Evolutionary conservation across 1,140 invertebrate genomes (phyloP).

Genomic region (Zophobas atratus): DNA sequence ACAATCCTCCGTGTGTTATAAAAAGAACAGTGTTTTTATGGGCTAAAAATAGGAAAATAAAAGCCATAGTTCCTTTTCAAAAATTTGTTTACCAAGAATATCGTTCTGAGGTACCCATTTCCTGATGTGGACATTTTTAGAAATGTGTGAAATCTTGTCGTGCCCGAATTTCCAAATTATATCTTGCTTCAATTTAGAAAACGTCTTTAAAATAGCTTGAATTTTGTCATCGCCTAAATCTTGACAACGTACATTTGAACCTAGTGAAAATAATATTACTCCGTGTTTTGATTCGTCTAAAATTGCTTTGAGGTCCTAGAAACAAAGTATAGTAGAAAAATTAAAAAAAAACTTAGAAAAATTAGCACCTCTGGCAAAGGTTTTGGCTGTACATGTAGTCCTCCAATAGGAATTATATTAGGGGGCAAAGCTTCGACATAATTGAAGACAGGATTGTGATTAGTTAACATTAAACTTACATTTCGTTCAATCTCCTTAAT

Average conservation of each 20-base stretch:
- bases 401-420: slow-evolving; percentile 57
- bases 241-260: slow-evolving; percentile 68
- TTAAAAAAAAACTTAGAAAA: neutral
- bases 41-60: slow-evolving; percentile 45
- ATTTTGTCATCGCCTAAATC: slow-evolving; percentile 64
- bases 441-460: slow-evolving; percentile 51
- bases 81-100: slow-evolving; percentile 69
- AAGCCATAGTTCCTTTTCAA: neutral
- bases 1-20: slow-evolving; percentile 60
- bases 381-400: slow-evolving; percentile 51
- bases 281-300: slow-evolving; percentile 68
- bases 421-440: slow-evolving; percentile 51
- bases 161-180: slow-evolving; percentile 73
- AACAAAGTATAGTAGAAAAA: slow-evolving; percentile 55
- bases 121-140: slow-evolving; percentile 68
- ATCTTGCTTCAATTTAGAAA: slow-evolving; percentile 68
- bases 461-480: slow-evolving; percentile 52
- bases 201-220: slow-evolving; percentile 67
- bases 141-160: slow-evolving; percentile 64
- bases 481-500: slow-evolving; percentile 48
- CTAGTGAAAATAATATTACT: slow-evolving; percentile 70
- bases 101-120: slow-evolving; percentile 76
- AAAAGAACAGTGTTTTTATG: slow-evolving; percentile 62
- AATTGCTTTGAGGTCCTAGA: slow-evolving; percentile 68
- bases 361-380: slow-evolving; percentile 30